Evolutionary conservation across 2,113 vertebrate genomes (phyloP), one percentile per base, ranked within the genome.

Genomic region (Eudyptes chrysolophus): DNA sequence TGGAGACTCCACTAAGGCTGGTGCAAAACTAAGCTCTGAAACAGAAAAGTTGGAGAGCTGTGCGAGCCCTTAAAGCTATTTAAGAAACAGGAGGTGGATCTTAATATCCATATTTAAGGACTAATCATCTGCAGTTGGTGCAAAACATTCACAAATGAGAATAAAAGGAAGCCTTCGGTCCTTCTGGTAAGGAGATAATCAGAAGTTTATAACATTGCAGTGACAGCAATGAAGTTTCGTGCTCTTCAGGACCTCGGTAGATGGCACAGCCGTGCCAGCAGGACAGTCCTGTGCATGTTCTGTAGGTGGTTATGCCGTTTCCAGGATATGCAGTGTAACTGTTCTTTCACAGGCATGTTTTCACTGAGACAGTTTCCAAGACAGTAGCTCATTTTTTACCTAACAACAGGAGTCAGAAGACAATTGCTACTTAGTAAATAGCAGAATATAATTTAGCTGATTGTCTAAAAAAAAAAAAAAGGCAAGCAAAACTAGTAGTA

Each of bases 31-130:
- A 36, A 88, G 19, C 44, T 90, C 74, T 80, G 54, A 93, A 94
- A 93, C 16, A 91, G 80, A 60, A 68, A 89, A 27, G 3, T 17
- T 52, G n/a, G 60, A 55, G 26, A 81, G 13, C 32, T 71, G 20
- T 40, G 21, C 44, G 54, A 93, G n/a, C 70, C 46, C 38, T 83
- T 72, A 51, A 54, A 92, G 66, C n/a, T 88, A 66, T 90, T 77
- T 89, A 87, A 62, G 83, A 90, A 93, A 86, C 20, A 84, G 94
- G 94, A 92, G 76, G 40, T 84, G 61, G 86, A 78, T 94, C 62
- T 93, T 94, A 90, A 88, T 77, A 79, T 64, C 57, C 44, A 44
- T 69, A 46, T 79, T 90, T 90, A 88, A 85, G 36, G 21, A 71
- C 88, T 84, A 93, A 89, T 85, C 84, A 94, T 71, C 65, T 87